phyloP scores from a whole-genome alignment of 2,888 invertebrate species.

The Chrysopilus asiliformis region DNA sequence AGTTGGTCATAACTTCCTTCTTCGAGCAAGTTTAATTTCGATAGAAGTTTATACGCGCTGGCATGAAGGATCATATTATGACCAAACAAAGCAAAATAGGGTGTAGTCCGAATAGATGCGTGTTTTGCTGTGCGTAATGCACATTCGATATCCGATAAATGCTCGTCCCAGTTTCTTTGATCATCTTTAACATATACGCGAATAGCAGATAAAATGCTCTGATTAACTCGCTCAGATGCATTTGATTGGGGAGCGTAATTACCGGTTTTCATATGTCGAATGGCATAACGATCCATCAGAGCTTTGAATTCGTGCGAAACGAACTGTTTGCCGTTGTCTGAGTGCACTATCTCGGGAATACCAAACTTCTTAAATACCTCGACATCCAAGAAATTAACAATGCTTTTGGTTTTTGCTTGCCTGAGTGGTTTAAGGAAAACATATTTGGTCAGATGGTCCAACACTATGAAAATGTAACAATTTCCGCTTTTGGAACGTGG shows the following conservation, averaged over 20 bases:
- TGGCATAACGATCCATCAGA: not conserved
- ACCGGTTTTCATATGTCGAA: not conserved
- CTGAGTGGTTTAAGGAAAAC: not conserved
- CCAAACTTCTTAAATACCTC: conserved; percentile 1
- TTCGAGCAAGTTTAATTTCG: no score
- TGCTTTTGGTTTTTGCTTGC: not conserved
- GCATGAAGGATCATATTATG: no score
- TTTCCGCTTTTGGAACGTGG: not conserved
- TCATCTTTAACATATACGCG: conserved; percentile 1
- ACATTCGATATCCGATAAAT: not conserved
- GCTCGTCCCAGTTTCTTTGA: conserved; percentile 1
- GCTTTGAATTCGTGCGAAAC: not conserved
- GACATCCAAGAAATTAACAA: not conserved
- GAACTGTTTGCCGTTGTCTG: conserved; percentile 5
- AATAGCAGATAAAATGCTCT: not conserved
- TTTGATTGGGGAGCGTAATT: conserved; percentile 23
- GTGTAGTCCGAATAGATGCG: not conserved
- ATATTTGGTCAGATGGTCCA: conserved; percentile 4
- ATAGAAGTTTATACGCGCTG: no score
- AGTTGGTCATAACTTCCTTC: no score
- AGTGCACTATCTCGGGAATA: not conserved
- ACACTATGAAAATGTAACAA: not conserved
- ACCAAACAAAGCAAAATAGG: not conserved
- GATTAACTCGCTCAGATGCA: conserved; percentile 21
- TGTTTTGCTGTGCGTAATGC: not conserved